phyloP scores from a whole-genome alignment of 2,113 vertebrate genomes.

The Capreolus pygargus region DNA sequence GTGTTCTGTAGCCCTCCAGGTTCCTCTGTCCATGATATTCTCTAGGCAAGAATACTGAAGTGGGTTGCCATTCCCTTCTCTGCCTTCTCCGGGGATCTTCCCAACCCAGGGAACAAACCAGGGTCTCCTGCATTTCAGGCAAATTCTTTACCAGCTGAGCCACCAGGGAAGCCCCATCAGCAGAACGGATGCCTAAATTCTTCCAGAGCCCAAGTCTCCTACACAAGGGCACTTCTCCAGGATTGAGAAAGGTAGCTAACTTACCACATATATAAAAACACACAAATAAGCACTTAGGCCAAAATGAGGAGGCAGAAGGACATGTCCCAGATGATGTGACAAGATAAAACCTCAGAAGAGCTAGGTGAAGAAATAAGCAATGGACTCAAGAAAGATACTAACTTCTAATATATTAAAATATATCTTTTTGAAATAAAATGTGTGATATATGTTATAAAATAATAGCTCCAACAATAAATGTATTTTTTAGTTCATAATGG shows the following conservation, averaged over 20 bases:
- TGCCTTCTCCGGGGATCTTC: neutral
- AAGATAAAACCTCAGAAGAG: neutral
- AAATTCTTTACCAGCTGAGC: neutral
- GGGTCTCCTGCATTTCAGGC: neutral
- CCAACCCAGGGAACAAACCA: neutral
- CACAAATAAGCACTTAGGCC: neutral
- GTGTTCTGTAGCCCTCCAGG: rapidly evolving
- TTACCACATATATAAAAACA: neutral
- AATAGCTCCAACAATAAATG: neutral
- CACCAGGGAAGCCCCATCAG: neutral
- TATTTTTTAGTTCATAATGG: neutral
- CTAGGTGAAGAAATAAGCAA: neutral
- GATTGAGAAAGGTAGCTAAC: neutral
- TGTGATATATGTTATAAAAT: neutral
- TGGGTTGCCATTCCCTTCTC: neutral
- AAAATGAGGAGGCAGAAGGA: neutral
- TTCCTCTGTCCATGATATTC: neutral
- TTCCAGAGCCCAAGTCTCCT: neutral
- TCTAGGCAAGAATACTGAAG: neutral
- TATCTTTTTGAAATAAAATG: neutral
- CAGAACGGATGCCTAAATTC: neutral
- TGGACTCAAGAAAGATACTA: neutral
- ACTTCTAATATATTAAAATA: neutral
- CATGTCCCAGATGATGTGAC: neutral
- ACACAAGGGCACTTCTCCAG: neutral